These are phyloP conservation scores for Eumacrocentrus americanus DNA, from an alignment of 2,888 invertebrate genomes.

Conservation along the genomic window DNA sequence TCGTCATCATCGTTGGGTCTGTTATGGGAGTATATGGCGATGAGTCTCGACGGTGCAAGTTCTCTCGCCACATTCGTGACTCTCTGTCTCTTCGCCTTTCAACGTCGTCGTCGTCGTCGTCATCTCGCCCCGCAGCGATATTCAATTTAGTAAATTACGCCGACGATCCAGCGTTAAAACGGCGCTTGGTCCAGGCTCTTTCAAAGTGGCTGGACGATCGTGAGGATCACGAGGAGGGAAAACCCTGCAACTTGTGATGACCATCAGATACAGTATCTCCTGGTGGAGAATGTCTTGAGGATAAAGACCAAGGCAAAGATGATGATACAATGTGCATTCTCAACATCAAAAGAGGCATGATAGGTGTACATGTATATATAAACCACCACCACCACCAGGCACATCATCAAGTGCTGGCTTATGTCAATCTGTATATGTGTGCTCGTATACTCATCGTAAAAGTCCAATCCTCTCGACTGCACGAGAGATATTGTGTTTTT, in stretches of 20 bases:
- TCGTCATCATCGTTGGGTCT: too few species aligned
- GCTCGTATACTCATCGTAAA: slow-evolving; percentile 17
- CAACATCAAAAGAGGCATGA: background rate
- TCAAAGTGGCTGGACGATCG: background rate
- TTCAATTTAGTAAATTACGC: slow-evolving; percentile 49
- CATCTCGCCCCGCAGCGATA: slow-evolving; percentile 43
- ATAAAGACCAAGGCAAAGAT: background rate
- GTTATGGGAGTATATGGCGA: background rate
- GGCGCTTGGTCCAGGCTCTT: slow-evolving; percentile 32
- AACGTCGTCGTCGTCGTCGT: slow-evolving; percentile 10
- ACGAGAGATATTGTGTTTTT: slow-evolving; percentile 23
- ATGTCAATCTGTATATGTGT: slow-evolving; percentile 20
- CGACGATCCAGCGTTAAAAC: slow-evolving; percentile 42
- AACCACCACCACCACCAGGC: background rate
- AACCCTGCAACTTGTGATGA: slow-evolving; percentile 12
- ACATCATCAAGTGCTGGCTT: slow-evolving; percentile 4
- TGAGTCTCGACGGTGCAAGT: slow-evolving; percentile 14
- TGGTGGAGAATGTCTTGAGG: background rate
- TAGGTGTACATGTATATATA: too few species aligned
- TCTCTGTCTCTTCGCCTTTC: slow-evolving; percentile 3
- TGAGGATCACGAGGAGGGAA: slow-evolving; percentile 13
- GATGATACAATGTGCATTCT: slow-evolving; percentile 10
- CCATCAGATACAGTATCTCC: slow-evolving; percentile 8
- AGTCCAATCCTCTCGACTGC: slow-evolving; percentile 11
- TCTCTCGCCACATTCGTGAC: slow-evolving; percentile 21